Conservation (phyloP, 2,797 vertebrate species). For the Syngnathus rostellatus region DNA sequence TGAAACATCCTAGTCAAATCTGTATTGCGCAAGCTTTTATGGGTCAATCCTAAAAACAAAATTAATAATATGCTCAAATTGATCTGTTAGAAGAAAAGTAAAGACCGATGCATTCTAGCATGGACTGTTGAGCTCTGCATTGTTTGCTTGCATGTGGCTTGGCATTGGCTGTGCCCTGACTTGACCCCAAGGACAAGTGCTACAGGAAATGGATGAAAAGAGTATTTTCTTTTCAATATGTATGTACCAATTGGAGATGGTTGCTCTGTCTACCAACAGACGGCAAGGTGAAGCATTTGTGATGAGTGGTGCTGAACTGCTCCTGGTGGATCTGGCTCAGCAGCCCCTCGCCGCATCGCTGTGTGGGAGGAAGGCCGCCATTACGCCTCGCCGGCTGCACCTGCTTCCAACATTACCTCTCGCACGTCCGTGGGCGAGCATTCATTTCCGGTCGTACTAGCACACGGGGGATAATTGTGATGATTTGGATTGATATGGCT, state of each 20-base stretch:
- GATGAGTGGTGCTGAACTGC: constrained; percentile 8
- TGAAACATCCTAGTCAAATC: too few relatives aligned
- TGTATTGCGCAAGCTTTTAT: too few relatives aligned
- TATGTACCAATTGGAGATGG: not conserved
- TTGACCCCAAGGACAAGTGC: not conserved
- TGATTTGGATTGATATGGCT: constrained; percentile 62
- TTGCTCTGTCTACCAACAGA: not conserved
- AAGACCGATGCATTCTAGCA: not conserved
- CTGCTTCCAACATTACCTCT: constrained; percentile 30
- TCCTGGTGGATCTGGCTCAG: constrained; percentile 25
- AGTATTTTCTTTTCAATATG: not conserved
- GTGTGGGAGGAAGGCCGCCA: constrained; percentile 46
- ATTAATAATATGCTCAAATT: too few relatives aligned
- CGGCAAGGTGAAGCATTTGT: constrained; percentile 14
- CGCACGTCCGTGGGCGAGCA: constrained; percentile 32
- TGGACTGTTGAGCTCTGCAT: not conserved
- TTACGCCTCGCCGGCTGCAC: constrained; percentile 39
- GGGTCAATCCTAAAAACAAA: too few relatives aligned
- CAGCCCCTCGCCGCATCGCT: constrained; percentile 32
- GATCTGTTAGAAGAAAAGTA: too few relatives aligned
- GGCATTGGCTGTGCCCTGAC: not conserved
- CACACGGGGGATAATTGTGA: constrained; percentile 43
- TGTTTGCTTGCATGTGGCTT: not conserved
- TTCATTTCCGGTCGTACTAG: constrained; percentile 29
- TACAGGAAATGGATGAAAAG: not conserved